phyloP scores from a whole-genome alignment of 2,797 vertebrate species.

The Danio tinwini region DNA sequence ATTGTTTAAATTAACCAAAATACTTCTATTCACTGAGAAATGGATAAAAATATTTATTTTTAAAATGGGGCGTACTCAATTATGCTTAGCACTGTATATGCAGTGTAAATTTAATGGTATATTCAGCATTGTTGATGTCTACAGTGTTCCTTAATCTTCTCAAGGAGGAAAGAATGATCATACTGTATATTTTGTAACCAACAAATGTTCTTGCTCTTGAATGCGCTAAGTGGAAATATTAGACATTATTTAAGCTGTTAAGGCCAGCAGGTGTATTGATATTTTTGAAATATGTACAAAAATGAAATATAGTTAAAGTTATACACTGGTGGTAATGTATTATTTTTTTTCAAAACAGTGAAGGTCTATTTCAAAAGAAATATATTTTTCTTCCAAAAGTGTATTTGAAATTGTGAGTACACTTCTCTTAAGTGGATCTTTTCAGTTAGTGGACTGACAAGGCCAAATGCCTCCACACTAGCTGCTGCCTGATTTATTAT shows the following conservation, averaged over 20 bases:
- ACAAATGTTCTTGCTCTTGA: neutral
- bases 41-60: no score
- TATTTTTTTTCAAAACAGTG: neutral
- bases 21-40: no score
- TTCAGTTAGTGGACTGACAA: slow-evolving; percentile 14
- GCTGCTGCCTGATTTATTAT: neutral
- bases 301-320: slow-evolving; percentile 1
- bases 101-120: neutral
- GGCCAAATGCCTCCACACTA: neutral
- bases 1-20: no score
- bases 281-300: slow-evolving; percentile 1
- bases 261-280: neutral
- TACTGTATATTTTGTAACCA: neutral
- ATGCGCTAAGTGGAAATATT: neutral
- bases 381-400: neutral
- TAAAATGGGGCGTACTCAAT: no score
- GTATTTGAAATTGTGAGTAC: neutral
- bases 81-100: no score
- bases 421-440: slow-evolving; percentile 21
- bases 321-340: neutral
- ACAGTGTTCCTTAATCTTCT: neutral
- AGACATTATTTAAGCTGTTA: neutral
- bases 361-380: neutral
- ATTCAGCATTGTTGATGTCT: neutral
- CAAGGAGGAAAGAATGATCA: neutral